Percentiles rank a stretch among this genome's conserved stretches.
Conservation (phyloP, 1,140 invertebrate species). For the Bradysia coprophila region DNA sequence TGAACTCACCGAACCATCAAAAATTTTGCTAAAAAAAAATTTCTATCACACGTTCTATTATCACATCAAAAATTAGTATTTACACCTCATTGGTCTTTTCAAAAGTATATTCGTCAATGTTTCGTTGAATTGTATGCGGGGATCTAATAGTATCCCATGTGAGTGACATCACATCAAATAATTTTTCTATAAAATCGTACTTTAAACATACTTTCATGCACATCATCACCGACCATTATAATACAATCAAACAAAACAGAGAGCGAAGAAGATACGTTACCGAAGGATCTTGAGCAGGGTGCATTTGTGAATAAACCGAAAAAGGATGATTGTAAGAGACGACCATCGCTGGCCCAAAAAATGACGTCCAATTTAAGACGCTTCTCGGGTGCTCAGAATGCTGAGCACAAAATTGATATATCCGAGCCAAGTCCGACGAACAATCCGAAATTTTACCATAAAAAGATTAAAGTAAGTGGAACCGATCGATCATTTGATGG, state of each 20-base stretch:
- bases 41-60: no score
- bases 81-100: no score
- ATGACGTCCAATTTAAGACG: slow-evolving; percentile 1
- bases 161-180: background rate
- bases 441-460: slow-evolving; percentile 1
- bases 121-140: no score
- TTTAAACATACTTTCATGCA: background rate
- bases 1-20: no score
- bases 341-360: slow-evolving; percentile 1
- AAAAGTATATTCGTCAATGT: no score
- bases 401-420: slow-evolving; percentile 1
- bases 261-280: slow-evolving; percentile 1
- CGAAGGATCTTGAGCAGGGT: background rate
- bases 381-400: background rate
- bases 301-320: background rate
- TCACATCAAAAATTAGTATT: no score
- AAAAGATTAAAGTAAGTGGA: slow-evolving; percentile 1
- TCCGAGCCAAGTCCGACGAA: background rate
- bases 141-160: no score
- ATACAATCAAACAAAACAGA: background rate
- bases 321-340: background rate
- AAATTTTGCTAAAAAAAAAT: no score
- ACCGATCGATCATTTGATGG: no score
- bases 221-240: no score
- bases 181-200: background rate